Conservation (phyloP, 2,888 invertebrate species). For the Drosophila barbarae region DNA sequence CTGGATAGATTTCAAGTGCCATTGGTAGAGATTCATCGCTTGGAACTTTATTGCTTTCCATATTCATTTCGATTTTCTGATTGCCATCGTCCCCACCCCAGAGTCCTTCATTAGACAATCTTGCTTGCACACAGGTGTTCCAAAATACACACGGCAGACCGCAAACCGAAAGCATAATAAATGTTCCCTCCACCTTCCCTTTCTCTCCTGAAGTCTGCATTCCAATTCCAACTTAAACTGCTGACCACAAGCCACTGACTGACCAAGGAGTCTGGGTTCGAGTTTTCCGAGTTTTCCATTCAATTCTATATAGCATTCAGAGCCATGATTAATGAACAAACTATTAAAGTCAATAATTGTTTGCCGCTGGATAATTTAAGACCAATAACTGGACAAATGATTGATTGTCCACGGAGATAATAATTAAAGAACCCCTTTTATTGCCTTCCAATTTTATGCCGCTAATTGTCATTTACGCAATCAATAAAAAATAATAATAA, state of each 20-base stretch:
- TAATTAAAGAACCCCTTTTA: constrained; percentile 15
- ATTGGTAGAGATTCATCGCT: constrained; percentile 15
- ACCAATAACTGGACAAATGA: constrained; percentile 29
- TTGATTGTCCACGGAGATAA: constrained; percentile 25
- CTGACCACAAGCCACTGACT: constrained; percentile 19
- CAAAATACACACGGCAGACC: constrained; percentile 27
- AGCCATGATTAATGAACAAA: constrained; percentile 37
- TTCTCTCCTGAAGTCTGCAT: neutral
- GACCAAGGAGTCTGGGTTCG: constrained; percentile 11
- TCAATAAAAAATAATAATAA: constrained; percentile 11
- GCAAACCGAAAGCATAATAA: constrained; percentile 25
- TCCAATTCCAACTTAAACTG: constrained; percentile 7
- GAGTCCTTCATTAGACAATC: neutral
- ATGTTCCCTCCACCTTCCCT: neutral
- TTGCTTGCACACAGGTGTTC: constrained; percentile 24
- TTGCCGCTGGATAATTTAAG: constrained; percentile 33
- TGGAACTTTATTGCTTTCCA: constrained; percentile 15
- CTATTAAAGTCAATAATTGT: constrained; percentile 43
- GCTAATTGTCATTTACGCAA: constrained; percentile 55
- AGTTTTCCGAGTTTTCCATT: constrained; percentile 4
- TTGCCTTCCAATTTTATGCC: constrained; percentile 22
- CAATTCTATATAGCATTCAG: constrained; percentile 2
- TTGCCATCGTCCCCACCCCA: neutral
- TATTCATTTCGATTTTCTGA: constrained; percentile 10
- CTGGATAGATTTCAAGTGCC: constrained; percentile 21